Evolutionary conservation across 2,888 invertebrate species (phyloP), one percentile per base, ranked within the genome.

Genomic region (Campoletis raptor): DNA sequence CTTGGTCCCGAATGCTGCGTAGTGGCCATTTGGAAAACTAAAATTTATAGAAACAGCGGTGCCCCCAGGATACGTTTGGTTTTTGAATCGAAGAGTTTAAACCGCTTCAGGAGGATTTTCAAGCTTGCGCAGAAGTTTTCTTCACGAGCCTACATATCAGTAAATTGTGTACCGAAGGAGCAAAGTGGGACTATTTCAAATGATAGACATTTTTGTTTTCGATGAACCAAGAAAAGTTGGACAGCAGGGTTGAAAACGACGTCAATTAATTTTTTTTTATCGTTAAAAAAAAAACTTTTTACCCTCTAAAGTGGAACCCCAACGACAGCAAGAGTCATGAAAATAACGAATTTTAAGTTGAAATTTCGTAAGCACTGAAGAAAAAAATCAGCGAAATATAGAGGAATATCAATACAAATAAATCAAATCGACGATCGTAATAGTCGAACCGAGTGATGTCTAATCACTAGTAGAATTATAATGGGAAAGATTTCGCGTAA

Each of bases 401-500:
- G 10, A 10, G 9, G 1, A 42, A 54, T n/a, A n/a, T n/a, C n/a
- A 30, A 30, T 30, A 24, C 30, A 61, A 61, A 61, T 61, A 61
- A 61, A 30, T 15, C 30, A 61, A 57, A 15, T 30, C 61, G 30
- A 12, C 61, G 61, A 30, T 15, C 15, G 61, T 1, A 30, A 24
- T 30, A 30, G 30, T 61, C 30, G 30, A 61, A 61, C 15, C 30
- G 61, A 61, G 61, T 61, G 30, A 61, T 61, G 61, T 61, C 15
- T 61, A 61, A 61, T 61, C 30, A 30, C 30, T 30, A 30, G 61
- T 24, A 61, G 61, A 61, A 61, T 61, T 61, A 12, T 61, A 40
- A 40, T 21, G 21, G 40, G 67, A 40, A 77, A 48, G 74, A 80
- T 54, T 57, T 37, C 67, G 40, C 40, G 42, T 57, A 79, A 83